Base-by-base conservation (phyloP, 2,797 vertebrate species). In the Kryptopterus vitreolus region DNA sequence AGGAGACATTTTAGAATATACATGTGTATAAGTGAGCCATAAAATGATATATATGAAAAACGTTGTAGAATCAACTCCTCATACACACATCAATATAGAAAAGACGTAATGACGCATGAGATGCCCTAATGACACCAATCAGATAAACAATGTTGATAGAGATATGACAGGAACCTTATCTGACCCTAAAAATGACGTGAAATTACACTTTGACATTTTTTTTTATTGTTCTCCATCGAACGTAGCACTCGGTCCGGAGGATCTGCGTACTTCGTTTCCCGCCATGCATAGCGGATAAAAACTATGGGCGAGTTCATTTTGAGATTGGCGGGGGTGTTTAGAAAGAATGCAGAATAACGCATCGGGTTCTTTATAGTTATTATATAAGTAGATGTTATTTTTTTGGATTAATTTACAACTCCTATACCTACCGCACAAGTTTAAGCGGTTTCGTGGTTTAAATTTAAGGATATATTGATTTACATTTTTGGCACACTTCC, bases 211-310 rank as follows among this genome's bases (percentile, higher is more conserved):
- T 12, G 4, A n/a, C n/a, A n/a, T n/a, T n/a, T n/a, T n/a, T n/a
- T 35, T 71, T 71, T 31, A 52, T 5, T 2, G 2, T n/a, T 18
- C 50, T 61, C 4, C 50, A 59, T 29, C 20, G 12, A 55, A 31
- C 24, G 3, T 3, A 3, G 5, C 31, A 55, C 22, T 55, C 7
- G 0, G 3, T 10, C 66, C 33, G n/a, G 13, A 8, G 3, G 4
- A 63, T 38, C 43, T 62, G 18, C 10, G 75, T 52, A 86, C 85
- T 80, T 63, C 83, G 9, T 76, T 72, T 85, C 83, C 83, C 85
- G 79, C 24, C 57, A 43, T 80, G 83, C 80, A 76, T 59, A 53
- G 80, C 83, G 80, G 10, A 68, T 52, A 46, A 77, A 70, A 81
- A 76, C 77, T 71, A 35, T 71, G 80, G 85, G 20, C 53, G 31